Conservation (phyloP, 23 tunicate species). For the Ciona savignyi region DNA sequence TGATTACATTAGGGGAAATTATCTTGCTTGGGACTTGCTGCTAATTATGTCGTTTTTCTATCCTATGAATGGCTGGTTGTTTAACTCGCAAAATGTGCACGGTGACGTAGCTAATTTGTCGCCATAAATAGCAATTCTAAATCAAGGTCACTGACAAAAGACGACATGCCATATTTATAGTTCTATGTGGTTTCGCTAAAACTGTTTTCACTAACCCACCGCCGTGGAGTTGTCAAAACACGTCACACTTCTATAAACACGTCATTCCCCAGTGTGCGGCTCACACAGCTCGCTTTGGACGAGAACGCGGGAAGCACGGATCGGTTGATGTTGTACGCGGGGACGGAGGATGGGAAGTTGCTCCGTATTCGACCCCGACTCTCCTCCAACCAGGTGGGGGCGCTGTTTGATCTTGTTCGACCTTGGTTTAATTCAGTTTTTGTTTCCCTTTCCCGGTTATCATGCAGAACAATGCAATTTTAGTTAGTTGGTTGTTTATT, state of each 20-base stretch:
- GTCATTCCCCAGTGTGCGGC: slow-evolving; percentile 33
- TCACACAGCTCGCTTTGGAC: slow-evolving; percentile 65
- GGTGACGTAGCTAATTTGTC: too few species aligned
- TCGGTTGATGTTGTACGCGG: slow-evolving; percentile 41
- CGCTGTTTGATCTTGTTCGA: too few species aligned
- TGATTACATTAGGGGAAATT: too few species aligned
- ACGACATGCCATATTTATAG: not conserved
- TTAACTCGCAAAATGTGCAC: too few species aligned
- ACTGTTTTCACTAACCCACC: not conserved
- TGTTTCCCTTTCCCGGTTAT: not conserved
- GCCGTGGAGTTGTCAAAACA: not conserved
- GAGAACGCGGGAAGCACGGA: slow-evolving; percentile 17
- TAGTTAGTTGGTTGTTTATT: too few species aligned
- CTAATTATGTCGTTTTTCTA: too few species aligned
- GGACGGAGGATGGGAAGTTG: slow-evolving; percentile 71
- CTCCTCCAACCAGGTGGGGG: not conserved
- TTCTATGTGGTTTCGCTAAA: not conserved
- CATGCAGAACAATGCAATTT: too few species aligned
- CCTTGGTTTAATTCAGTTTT: too few species aligned
- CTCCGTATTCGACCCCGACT: slow-evolving; percentile 52
- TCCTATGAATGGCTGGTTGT: too few species aligned
- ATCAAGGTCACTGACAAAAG: too few species aligned
- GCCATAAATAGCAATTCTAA: too few species aligned
- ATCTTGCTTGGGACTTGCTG: too few species aligned
- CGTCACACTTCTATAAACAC: not conserved